Evolutionary conservation across 2,113 vertebrate species (phyloP), one percentile per base, ranked within the genome.

Genomic region (Eulacestoma nigropectus): DNA sequence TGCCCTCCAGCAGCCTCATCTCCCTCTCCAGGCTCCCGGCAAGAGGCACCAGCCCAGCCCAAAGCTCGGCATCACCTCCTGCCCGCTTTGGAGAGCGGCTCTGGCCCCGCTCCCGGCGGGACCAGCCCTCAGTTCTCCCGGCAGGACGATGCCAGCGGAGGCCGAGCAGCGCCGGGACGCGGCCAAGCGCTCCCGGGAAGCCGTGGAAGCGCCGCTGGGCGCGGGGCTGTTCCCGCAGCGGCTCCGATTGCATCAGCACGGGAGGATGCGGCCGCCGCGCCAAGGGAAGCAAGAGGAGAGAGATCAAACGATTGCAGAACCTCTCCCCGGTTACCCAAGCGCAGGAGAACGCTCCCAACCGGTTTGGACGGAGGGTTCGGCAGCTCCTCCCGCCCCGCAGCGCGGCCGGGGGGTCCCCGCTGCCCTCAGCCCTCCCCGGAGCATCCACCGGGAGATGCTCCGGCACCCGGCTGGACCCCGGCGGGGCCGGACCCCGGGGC

Each of bases 211-310:
- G 10, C 73, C 59, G 21, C 39, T 4, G 16, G 44, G 73, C 4
- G 5, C 92, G 64, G 94, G 79, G 69, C 55, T 41, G 59, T 44
- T 37, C 65, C 92, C 60, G 25, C 50, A 3, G 82, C 44, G 4
- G 18, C 12, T 30, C 39, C 10, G 42, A 4, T 86, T 16, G 25
- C 95, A 89, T 76, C 96, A 90, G 93, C 93, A 23, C 14, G 3
- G 82, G 93, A 96, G 95, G 97, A 95, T 64, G 92, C 79, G 3
- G 89, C 79, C 49, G 22, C 74, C 0, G 49, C 53, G 96, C 96
- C 96, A 87, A 94, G 96, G 95, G 90, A 92, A 95, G 95, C 81
- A 52, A n/a, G n/a, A n/a, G 78, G 88, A 65, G 42, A 90, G 80
- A 92, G 81, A 97, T 84, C 89, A 91, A 95, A 95, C 1, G 68